Conservation (phyloP, 2,888 invertebrate genomes). For the Macrophya annulata region DNA sequence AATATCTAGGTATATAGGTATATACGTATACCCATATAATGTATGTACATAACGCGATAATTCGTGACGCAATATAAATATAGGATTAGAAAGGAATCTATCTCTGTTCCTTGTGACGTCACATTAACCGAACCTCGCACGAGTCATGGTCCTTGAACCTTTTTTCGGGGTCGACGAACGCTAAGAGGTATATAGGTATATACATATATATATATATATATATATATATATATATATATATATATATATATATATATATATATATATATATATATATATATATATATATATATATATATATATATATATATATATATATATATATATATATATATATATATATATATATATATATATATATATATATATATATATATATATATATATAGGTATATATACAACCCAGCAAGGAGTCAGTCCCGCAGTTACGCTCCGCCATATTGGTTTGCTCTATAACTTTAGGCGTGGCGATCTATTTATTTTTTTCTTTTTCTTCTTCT, state of each 20-base stretch:
- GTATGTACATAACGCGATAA: background rate
- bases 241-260: background rate
- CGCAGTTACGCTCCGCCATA: conserved; percentile 61
- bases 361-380: background rate
- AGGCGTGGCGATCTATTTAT: conserved; percentile 48
- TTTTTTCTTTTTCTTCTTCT: too few relatives aligned
- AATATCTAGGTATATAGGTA: too few relatives aligned
- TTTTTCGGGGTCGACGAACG: conserved; percentile 65
- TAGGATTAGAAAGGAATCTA: conserved; percentile 55
- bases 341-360: background rate
- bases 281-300: background rate
- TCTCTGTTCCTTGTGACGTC: conserved; percentile 60
- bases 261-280: background rate
- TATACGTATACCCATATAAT: too few relatives aligned
- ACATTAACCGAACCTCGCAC: conserved; percentile 49
- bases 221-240: background rate
- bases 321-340: too few relatives aligned
- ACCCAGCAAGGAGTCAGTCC: background rate
- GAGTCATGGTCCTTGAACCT: conserved; percentile 69
- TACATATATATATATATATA: background rate
- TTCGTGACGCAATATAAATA: conserved; percentile 52
- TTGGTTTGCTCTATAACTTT: conserved; percentile 67
- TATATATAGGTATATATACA: too few relatives aligned
- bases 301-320: background rate
- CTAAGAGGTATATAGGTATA: conserved; percentile 12